Evolutionary conservation across 2,113 vertebrate genomes (phyloP).

Genomic region (Falco punctatus): DNA sequence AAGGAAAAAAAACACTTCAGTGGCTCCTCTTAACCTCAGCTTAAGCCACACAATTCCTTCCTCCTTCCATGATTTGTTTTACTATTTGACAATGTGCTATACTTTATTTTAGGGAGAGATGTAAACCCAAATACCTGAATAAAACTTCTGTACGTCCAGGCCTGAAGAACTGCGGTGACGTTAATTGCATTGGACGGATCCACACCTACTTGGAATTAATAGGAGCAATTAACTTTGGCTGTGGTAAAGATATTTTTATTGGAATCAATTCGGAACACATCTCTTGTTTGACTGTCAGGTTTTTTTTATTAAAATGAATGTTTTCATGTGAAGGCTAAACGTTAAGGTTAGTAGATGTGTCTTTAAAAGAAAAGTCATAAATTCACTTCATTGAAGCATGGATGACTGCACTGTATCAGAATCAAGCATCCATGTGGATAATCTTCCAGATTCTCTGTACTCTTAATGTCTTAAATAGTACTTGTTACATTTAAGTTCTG

Average conservation of each 20-base stretch:
- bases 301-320: background rate
- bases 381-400: background rate
- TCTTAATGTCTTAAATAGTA: background rate
- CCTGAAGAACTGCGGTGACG: conserved; percentile 96
- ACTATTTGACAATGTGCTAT: conserved; percentile 15
- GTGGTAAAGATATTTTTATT: conserved; percentile 79
- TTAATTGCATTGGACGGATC: conserved; percentile 97
- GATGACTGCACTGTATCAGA: background rate
- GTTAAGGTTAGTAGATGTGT: background rate
- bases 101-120: conserved; percentile 82
- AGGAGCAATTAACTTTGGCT: conserved; percentile 96
- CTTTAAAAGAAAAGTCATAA: background rate
- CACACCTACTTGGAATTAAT: conserved; percentile 97
- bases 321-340: background rate
- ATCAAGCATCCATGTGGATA: background rate
- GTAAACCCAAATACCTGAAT: conserved; percentile 95
- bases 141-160: conserved; percentile 97
- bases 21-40: background rate
- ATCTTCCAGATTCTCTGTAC: background rate
- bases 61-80: accelerated
- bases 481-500: background rate
- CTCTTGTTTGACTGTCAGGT: background rate
- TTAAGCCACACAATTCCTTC: background rate
- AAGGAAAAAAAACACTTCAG: background rate
- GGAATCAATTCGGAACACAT: background rate